These are phyloP conservation scores for Popillia japonica DNA, from an alignment of 1,140 invertebrate genomes.

Conservation along the genomic window DNA sequence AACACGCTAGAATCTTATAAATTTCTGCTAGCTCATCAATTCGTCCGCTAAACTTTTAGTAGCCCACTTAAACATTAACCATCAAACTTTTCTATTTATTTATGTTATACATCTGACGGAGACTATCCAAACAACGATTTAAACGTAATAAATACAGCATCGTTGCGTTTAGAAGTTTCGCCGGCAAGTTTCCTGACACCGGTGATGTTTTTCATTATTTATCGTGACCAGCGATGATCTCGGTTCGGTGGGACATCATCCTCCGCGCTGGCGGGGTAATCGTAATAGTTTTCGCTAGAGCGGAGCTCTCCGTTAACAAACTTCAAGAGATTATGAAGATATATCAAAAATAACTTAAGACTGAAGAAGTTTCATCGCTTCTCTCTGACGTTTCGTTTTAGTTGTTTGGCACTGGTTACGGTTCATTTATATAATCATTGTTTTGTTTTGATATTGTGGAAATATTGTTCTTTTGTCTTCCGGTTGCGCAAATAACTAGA, in stretches of 20 bases:
- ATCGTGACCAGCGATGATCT: constrained; percentile 10
- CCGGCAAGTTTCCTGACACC: constrained; percentile 15
- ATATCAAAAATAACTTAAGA: constrained; percentile 33
- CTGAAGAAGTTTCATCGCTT: constrained; percentile 5
- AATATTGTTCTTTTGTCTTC: no score
- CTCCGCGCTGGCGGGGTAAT: neutral
- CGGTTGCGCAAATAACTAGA: no score
- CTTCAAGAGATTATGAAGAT: constrained; percentile 31
- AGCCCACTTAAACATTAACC: no score
- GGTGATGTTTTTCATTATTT: constrained; percentile 29
- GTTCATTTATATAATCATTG: constrained; percentile 20
- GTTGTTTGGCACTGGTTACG: neutral
- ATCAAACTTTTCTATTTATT: constrained; percentile 30
- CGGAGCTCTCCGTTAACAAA: constrained; percentile 11
- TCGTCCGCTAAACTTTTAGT: no score
- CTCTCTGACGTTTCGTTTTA: constrained; percentile 7
- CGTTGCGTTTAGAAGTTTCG: constrained; percentile 16
- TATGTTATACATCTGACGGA: neutral
- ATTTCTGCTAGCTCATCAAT: no score
- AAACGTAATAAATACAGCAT: constrained; percentile 27
- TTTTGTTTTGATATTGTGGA: neutral
- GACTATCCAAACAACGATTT: constrained; percentile 10
- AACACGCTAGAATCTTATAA: no score
- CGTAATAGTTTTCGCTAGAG: constrained; percentile 22
- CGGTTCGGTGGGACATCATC: neutral